Percentiles rank a stretch among this genome's conserved stretches.
These are phyloP conservation scores for Zaprionus camerounensis DNA, from an alignment of 1,140 invertebrate genomes.

Conservation along the genomic window DNA sequence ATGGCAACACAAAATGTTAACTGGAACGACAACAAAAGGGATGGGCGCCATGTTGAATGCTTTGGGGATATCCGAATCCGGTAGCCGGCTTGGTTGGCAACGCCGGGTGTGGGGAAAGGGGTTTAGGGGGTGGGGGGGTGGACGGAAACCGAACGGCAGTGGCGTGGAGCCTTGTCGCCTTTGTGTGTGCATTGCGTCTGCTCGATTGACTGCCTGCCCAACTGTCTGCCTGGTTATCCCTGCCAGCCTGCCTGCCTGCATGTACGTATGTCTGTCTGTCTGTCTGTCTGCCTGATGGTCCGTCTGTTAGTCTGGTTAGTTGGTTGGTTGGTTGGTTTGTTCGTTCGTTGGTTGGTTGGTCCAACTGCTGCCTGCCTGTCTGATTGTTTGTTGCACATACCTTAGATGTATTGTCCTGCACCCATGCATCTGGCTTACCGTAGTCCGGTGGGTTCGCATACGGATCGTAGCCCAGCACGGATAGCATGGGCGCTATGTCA, in stretches of 20 bases:
- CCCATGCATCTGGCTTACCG: constrained; percentile 92
- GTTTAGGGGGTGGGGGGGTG: background rate
- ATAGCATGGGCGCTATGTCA: constrained; percentile 96
- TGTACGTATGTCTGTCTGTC: background rate
- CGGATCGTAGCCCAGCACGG: constrained; percentile 96
- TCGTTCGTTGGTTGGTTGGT: too few relatives aligned
- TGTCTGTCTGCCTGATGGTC: constrained; percentile 21
- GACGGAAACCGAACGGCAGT: background rate
- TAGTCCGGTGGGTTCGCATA: constrained; percentile 97
- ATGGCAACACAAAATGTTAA: constrained; percentile 52
- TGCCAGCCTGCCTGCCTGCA: background rate
- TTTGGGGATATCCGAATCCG: constrained; percentile 42
- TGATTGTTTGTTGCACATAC: constrained; percentile 79
- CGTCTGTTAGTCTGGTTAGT: background rate
- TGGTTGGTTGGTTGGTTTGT: too few relatives aligned
- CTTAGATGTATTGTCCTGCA: constrained; percentile 91
- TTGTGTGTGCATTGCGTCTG: constrained; percentile 19
- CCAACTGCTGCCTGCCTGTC: constrained; percentile 35
- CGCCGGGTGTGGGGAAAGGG: background rate
- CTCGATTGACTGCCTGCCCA: constrained; percentile 17
- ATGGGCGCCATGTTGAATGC: constrained; percentile 52
- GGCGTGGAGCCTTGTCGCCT: constrained; percentile 15
- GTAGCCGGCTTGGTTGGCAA: background rate
- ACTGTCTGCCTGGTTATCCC: constrained; percentile 16
- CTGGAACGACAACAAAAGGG: constrained; percentile 50